Evolutionary conservation across 1,140 invertebrate genomes (phyloP), one percentile per base, ranked within the genome.

Genomic region (Drosophila sechellia): DNA sequence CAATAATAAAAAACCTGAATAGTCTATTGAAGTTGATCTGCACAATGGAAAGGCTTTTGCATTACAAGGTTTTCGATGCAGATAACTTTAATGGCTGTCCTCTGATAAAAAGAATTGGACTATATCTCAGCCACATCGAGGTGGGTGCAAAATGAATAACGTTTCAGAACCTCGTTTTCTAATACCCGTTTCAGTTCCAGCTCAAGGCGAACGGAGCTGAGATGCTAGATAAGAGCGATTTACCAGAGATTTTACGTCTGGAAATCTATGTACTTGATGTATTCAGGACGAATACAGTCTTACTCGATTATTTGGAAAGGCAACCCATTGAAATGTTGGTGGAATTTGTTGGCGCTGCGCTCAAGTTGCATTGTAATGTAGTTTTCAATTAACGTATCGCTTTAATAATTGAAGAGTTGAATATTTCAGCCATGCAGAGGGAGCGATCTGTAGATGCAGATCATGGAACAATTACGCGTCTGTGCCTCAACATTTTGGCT

Each of bases 271-370:
- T 79, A 1, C 54, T 91, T 20, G 72, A 87, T 27, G 52, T 80
- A 1, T 91, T 90, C 50, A 78, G 68, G 31, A 75, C 68, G 0
- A 77, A 76, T 65, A 20, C 5, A 4, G 59, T 74, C 5, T 50
- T 91, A 0, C 12, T 76, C 5, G 48, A 54, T 5, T 91, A 85
- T 57, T 31, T 91, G 22, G 90, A 91, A 4, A 70, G 52, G 3
- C 90, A 91, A 35, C 90, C 90, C 0, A 58, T 91, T 11, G 86
- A 91, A 43, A 86, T 90, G 77, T 48, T 90, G 22, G 46, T 91
- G 12, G 71, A 81, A 17, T 91, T 91, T 6, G 55, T 81, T 46
- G 83, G 69, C 40, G 25, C 40, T 13, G 45, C 64, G 0, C 66
- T 91, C 0, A 76, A 79, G 20, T 20, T 74, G 4, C 72, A 86